These are phyloP conservation scores for Stratiomys singularior DNA, from an alignment of 2,888 invertebrate genomes.

Conservation along the genomic window DNA sequence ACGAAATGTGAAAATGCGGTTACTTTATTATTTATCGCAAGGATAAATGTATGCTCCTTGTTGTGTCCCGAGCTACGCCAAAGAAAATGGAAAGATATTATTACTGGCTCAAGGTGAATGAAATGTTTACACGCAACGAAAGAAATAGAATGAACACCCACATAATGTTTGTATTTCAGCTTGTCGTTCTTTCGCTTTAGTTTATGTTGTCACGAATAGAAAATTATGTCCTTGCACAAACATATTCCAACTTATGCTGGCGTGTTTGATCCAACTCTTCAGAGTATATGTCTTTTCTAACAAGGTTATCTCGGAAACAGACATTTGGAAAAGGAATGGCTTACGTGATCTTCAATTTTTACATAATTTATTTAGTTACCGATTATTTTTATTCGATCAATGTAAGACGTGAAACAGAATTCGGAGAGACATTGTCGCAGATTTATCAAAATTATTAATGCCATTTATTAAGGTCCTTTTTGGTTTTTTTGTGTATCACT, in stretches of 20 bases:
- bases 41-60: neutral
- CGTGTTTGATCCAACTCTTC: neutral
- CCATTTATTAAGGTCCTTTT: too few species aligned
- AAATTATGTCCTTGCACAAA: neutral
- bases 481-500: too few species aligned
- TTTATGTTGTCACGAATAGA: conserved; percentile 15
- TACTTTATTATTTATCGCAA: neutral
- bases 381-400: too few species aligned
- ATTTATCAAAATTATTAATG: too few species aligned
- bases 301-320: too few species aligned
- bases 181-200: neutral
- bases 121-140: conserved; percentile 26
- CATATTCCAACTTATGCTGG: neutral
- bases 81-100: neutral
- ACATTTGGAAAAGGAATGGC: too few species aligned
- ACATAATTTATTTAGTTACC: too few species aligned
- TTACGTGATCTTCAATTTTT: too few species aligned
- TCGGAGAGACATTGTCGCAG: too few species aligned
- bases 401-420: too few species aligned
- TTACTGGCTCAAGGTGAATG: conserved; percentile 33
- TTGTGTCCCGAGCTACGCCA: neutral
- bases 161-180: neutral
- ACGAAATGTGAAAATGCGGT: conserved; percentile 13
- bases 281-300: neutral
- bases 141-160: neutral